Evolutionary conservation across 2,888 invertebrate genomes (phyloP).

Genomic region (Lasioglossum calceatum): DNA sequence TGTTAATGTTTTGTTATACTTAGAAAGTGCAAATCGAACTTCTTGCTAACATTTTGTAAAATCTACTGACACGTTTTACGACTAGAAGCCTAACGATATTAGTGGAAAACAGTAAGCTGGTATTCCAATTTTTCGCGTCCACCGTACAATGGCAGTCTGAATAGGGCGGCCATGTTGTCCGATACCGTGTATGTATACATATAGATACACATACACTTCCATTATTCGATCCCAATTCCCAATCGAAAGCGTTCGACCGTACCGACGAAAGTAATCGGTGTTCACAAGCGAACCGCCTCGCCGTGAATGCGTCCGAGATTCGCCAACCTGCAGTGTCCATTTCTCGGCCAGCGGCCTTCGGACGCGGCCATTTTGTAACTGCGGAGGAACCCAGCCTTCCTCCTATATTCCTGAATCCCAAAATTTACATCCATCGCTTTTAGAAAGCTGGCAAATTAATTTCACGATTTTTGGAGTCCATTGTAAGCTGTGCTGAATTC

Average conservation of each 20-base stretch:
- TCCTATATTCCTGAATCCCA: not conserved
- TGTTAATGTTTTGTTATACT: not conserved
- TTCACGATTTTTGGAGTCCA: not conserved
- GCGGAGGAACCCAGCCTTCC: not conserved
- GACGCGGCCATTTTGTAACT: not conserved
- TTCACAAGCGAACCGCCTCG: conserved; percentile 6
- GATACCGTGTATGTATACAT: conserved; percentile 15
- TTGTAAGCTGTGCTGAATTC: not conserved
- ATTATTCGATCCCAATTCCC: conserved; percentile 39
- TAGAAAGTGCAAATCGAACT: too few relatives aligned
- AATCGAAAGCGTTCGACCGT: conserved; percentile 7
- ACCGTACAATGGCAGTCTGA: conserved; percentile 36
- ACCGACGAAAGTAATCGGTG: conserved; percentile 32
- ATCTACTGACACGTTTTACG: not conserved
- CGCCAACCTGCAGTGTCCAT: conserved; percentile 2
- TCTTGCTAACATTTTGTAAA: not conserved
- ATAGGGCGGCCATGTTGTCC: conserved; percentile 31
- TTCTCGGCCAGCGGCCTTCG: conserved; percentile 11
- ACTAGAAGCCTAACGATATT: not conserved
- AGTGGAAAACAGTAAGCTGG: not conserved
- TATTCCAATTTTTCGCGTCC: not conserved
- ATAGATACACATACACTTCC: not conserved
- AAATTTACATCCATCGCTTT: not conserved
- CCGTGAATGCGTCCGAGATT: conserved; percentile 16
- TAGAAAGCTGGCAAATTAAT: not conserved